Evolutionary conservation across 35 echinoderm and acorn worm genomes (phyloP).

Genomic region (Ophiothrix spiculata): DNA sequence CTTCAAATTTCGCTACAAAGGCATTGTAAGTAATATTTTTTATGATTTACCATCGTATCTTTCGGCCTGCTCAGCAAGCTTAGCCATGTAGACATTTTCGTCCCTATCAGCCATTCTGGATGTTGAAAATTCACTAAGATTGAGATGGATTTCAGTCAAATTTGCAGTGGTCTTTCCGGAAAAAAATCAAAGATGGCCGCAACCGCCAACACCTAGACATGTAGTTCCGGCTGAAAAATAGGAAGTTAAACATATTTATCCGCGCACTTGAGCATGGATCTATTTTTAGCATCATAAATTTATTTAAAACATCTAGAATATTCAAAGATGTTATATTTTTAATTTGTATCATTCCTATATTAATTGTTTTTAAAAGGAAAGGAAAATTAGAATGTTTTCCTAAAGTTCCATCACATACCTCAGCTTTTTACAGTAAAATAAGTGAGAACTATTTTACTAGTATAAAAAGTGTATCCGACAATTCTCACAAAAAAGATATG

Average conservation of each 20-base stretch:
- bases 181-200: background rate
- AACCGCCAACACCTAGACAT: slow-evolving; percentile 14
- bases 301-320: background rate
- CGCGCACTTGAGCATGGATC: background rate
- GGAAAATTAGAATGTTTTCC: too few species aligned
- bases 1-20: too few species aligned
- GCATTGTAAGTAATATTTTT: background rate
- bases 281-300: background rate
- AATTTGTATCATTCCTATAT: too few species aligned
- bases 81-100: slow-evolving; percentile 88
- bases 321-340: too few species aligned
- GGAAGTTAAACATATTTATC: background rate
- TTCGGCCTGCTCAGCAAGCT: slow-evolving; percentile 92
- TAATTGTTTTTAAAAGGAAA: too few species aligned
- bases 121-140: slow-evolving; percentile 1
- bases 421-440: too few species aligned
- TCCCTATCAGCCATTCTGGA: slow-evolving; percentile 48
- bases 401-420: too few species aligned
- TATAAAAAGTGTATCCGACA: too few species aligned
- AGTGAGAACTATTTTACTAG: too few species aligned
- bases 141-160: slow-evolving; percentile 13
- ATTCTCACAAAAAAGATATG: too few species aligned
- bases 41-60: slow-evolving; percentile 92
- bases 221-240: slow-evolving; percentile 5
- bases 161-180: background rate